Evolutionary conservation across 2,113 vertebrate species (phyloP), one percentile per base, ranked within the genome.

Genomic region (Oceanites oceanicus): DNA sequence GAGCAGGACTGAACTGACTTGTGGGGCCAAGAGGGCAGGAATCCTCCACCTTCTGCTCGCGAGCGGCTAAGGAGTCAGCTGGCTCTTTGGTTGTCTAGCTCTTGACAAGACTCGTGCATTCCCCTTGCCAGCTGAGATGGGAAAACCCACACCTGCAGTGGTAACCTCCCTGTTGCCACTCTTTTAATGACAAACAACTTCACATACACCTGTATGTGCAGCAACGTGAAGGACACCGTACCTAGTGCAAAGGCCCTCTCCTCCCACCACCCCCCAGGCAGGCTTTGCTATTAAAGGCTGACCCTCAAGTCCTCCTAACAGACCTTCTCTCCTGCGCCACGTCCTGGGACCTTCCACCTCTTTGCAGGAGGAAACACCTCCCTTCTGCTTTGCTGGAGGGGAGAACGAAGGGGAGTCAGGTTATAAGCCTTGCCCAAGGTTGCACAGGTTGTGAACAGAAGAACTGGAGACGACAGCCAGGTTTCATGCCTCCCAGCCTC

Each of bases 311-410:
- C 34, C 72, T 94, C 88, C 95, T 96, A 95, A 96, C 95, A 96
- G 90, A 96, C 90, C 92, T 95, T 58, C 87, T 92, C 88, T 96
- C 79, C 90, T 96, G 88, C 7, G 17, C 74, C 92, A 96, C 25
- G 22, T 95, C 87, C 88, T 95, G 79, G 93, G 55, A 88, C 88
- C 95, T 96, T 95, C 93, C 90, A 96, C 94, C 87, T 85, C 90
- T 95, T 32, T 96, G 87, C 66, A 93, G 84, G 94, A 94, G 87
- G 93, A 91, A 96, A 92, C 77, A 94, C 74, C 74, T 94, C 87
- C 90, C 45, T 96, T 87, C 87, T 94, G 88, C 74, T 94, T 94
- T 90, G 92, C 93, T 95, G 90, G 70, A 93, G 94, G 71, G 92
- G 40, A 96, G 88, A 96, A 96, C 0, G 74, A 95, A 96, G 93